Conservation (phyloP, 2,113 vertebrate species). For the Danionella cerebrum region DNA sequence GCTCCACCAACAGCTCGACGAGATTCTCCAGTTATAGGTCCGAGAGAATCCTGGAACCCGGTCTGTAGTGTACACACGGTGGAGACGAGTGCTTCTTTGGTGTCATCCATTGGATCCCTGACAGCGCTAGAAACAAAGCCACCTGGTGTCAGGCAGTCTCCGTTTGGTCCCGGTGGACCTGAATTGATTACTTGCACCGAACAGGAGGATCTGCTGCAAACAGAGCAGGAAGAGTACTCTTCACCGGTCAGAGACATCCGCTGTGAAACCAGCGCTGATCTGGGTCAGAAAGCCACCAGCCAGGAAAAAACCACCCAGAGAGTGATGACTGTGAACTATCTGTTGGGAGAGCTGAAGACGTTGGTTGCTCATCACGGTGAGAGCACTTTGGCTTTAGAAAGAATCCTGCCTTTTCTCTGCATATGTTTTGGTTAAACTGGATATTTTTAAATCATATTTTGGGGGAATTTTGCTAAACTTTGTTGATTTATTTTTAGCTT, state of each 20-base stretch:
- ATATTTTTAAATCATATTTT: too few species aligned
- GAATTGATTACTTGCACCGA: background rate
- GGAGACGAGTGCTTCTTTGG: background rate
- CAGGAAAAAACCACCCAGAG: conserved; percentile 54
- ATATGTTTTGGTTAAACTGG: too few species aligned
- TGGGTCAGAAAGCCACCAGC: conserved; percentile 43
- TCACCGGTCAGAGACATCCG: conserved; percentile 61
- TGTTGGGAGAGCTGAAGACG: conserved; percentile 76
- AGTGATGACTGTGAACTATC: conserved; percentile 62
- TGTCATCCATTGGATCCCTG: background rate
- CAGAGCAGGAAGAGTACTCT: conserved; percentile 41
- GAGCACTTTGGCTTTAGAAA: background rate
- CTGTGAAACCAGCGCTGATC: conserved; percentile 45
- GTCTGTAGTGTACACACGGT: background rate
- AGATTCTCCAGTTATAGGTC: background rate
- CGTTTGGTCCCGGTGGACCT: background rate
- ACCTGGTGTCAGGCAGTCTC: too few species aligned
- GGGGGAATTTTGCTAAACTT: too few species aligned
- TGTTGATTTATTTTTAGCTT: too few species aligned
- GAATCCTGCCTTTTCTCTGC: too few species aligned
- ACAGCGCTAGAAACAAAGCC: too few species aligned
- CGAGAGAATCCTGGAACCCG: background rate
- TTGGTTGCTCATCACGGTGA: conserved; percentile 74
- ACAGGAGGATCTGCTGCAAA: conserved; percentile 20
- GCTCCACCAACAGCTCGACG: background rate